Base-by-base conservation (phyloP, 2,888 invertebrate genomes). In the Thereva unica region DNA sequence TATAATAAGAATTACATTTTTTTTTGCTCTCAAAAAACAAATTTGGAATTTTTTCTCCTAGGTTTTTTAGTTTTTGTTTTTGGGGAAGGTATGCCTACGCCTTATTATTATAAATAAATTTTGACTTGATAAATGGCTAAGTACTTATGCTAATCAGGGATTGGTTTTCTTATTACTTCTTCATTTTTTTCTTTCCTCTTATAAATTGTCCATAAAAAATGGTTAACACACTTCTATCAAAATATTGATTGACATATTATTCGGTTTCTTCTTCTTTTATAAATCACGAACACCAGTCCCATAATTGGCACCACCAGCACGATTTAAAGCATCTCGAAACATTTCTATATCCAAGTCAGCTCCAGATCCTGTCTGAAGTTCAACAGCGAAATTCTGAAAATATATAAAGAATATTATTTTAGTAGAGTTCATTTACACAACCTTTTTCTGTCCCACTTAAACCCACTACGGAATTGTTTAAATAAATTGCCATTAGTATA, bases 251-350 rank as follows among this genome's bases (percentile, higher is more conserved):
- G 37, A 49, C 23, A 23, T 55, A 41, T 47, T 59, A 37, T 59
- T 59, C 38, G 47, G 50, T 41, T 50, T 23, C 34, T 12, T 56
- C 23, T 55, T 23, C 5, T 23, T 45, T 56, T 57, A 75, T 69
- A 73, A 74, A 57, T 88, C 88, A 76, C 89, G 84, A 72, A 87
- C 83, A 50, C 91, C 91, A 55, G 90, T 91, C 59, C 91, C 91
- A 75, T 91, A 91, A 80, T 91, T 90, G 65, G 91, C 91, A 71
- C 91, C 91, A 44, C 91, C 90, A 67, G 90, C 91, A 77, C 87
- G 86, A 74, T 85, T 86, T 74, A 91, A 79, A 69, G 87, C 86
- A 66, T 87, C 86, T 74, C 85, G 85, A 78, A 91, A 89, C 77
- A 86, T 84, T 72, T 87, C 86, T 76, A 89, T 85, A 75, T 87